Base-by-base conservation (phyloP, 2,113 vertebrate species). In the Propithecus coquereli region DNA sequence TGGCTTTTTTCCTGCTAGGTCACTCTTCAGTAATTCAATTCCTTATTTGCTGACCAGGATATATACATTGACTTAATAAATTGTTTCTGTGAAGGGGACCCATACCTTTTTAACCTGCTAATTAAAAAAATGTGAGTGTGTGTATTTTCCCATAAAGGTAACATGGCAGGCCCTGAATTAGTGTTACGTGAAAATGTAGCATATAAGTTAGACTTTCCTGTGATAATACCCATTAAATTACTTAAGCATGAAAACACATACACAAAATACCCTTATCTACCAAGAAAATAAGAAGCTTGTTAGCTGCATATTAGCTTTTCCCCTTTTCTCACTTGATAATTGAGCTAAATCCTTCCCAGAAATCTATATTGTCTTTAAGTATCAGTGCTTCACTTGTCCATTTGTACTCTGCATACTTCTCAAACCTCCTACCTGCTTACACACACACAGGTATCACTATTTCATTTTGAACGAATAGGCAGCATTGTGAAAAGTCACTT, bases 1-100 rank as follows among this genome's bases (percentile, higher is more conserved):
- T 84, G 74, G 30, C 66, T 97, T 66, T 86, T 87, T 96, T 96
- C 86, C 79, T 94, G 45, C 79, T 54, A 82, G 68, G 27, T n/a
- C 27, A 52, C 22, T 96, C 17, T 40, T 95, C 63, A 9, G 30
- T 95, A 84, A 92, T 45, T 30, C 30, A 80, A 22, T 32, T 93
- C 32, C 18, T 68, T 93, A 79, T 77, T 95, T 97, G 47, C 68
- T 92, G 40, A 79, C 66, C 20, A 61, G 74, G 40, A 50, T 63
- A 63, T 71, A 73, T 59, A 77, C 71, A 22, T 79, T 94, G 52
- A 93, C 30, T 82, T 63, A 84, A 30, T 88, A 63, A 76, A 71
- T 90, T 71, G 20, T 89, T 59, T 87, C 71, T 94, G 25, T 94
- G 77, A 90, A 87, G 90, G 63, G 22, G n/a, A 96, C 68, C 32